A percentile compares a stretch with the other conserved stretches of the same genome.
Evolutionary conservation across 1,140 invertebrate genomes (phyloP).

Genomic region (Heliconius melpomene): DNA sequence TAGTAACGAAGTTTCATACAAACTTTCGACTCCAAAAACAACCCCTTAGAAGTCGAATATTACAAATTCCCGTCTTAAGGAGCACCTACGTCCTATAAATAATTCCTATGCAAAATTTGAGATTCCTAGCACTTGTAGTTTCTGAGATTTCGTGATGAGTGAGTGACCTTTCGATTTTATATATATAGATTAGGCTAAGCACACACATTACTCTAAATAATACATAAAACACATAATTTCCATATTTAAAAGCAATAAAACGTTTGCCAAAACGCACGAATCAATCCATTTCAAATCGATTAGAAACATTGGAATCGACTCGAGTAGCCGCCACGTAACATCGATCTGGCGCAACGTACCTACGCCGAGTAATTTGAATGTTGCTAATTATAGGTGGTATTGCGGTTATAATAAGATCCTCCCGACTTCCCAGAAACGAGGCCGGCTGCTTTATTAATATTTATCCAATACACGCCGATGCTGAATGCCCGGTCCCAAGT

Average conservation of each 20-base stretch:
- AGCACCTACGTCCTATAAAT: too few species aligned
- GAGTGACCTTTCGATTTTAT: too few species aligned
- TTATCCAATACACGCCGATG: slow-evolving; percentile 73
- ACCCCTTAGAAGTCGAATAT: too few species aligned
- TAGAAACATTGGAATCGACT: slow-evolving; percentile 56
- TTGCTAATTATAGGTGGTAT: slow-evolving; percentile 80
- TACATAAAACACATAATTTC: background rate
- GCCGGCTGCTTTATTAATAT: slow-evolving; percentile 80
- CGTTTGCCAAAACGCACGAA: slow-evolving; percentile 40
- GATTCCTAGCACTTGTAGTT: too few species aligned
- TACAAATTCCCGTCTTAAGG: too few species aligned
- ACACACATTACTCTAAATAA: background rate
- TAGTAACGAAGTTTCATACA: too few species aligned
- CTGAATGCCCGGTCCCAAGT: slow-evolving; percentile 70
- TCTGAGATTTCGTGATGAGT: too few species aligned
- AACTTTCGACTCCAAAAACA: too few species aligned
- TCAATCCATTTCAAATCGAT: slow-evolving; percentile 52
- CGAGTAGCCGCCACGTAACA: slow-evolving; percentile 67
- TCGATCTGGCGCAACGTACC: slow-evolving; percentile 67
- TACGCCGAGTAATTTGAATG: slow-evolving; percentile 75
- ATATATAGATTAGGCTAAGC: background rate
- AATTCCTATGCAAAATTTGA: too few species aligned
- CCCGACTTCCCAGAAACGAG: slow-evolving; percentile 79
- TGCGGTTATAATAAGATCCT: slow-evolving; percentile 81
- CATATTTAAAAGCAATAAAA: slow-evolving; percentile 39